Evolutionary conservation across 2,797 vertebrate genomes (phyloP), one percentile per base, ranked within the genome.

Genomic region (Molothrus aeneus): DNA sequence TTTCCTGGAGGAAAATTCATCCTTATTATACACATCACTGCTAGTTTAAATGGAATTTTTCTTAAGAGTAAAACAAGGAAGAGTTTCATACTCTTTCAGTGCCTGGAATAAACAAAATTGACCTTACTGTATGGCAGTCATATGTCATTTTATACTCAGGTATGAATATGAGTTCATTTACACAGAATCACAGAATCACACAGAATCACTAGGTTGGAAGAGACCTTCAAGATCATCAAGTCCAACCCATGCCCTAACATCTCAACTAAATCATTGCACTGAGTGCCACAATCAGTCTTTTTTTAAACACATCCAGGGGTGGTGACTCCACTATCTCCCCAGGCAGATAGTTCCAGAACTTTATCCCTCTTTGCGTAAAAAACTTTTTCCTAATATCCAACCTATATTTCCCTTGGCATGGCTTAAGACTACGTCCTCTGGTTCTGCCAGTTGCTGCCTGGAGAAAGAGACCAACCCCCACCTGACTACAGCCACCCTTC

Each of bases 271-370:
- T 47, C 31, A 9, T 51, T 3, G 24, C 19, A 51, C 7, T 0
- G 0, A 51, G 11, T 51, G 36, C 29, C 29, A 17, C 24, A 63
- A 29, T 11, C 19, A 63, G 2, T 11, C 7, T n/a, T 63, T 40
- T 28, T 21, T 42, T 18, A 42, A 42, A 22, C 7, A 29, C 36
- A 42, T 28, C 9, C 24, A 63, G 9, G 18, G 7, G 13, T 51
- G 24, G 9, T 51, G 31, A 77, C 15, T 21, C 36, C 31, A 51
- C 24, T 6, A 51, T 4, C 24, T 77, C 36, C 19, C 47, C 0
- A 0, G 18, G 15, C 11, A 51, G 47, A 42, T 15, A 1, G 13
- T 51, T 42, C 31, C 36, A 42, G 15, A 8, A 51, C 6, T 42
- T 77, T 22, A 34, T 28, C 15, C 51, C 18, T n/a, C 19, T 18